Conservation (phyloP, 2,888 invertebrate genomes). For the Rambutsinella grinnellia region DNA sequence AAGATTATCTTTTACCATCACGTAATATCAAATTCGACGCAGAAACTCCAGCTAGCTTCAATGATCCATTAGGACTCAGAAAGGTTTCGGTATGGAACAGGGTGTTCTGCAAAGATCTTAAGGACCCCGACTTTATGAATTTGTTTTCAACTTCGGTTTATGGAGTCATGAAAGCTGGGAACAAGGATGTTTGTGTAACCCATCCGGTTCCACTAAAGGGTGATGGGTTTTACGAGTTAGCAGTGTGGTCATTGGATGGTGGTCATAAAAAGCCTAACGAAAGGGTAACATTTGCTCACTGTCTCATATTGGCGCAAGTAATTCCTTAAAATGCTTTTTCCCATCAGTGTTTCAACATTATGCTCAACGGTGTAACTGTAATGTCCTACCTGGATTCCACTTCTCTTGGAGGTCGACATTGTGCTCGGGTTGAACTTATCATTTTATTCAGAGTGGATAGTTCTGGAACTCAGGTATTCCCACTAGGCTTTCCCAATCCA, state of each 20-base stretch:
- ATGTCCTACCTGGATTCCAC: background rate
- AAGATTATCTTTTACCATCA: background rate
- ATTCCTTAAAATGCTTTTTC: background rate
- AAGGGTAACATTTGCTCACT: no score
- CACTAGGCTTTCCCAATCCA: background rate
- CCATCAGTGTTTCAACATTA: background rate
- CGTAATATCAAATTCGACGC: background rate
- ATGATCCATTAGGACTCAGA: background rate
- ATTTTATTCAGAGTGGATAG: background rate
- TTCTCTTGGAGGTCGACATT: background rate
- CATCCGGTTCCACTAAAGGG: background rate
- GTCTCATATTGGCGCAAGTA: no score
- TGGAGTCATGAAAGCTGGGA: background rate
- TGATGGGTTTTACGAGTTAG: background rate
- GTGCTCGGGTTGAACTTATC: background rate
- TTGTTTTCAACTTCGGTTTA: background rate
- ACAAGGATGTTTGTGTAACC: background rate
- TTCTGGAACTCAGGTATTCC: background rate
- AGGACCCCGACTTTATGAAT: background rate
- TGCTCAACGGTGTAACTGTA: background rate
- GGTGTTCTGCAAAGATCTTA: background rate
- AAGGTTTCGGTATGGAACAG: background rate
- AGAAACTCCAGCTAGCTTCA: background rate
- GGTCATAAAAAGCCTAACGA: background rate
- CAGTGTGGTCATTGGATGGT: background rate